These are phyloP conservation scores for Musca domestica DNA, from an alignment of 1,140 invertebrate genomes.

Conservation along the genomic window DNA sequence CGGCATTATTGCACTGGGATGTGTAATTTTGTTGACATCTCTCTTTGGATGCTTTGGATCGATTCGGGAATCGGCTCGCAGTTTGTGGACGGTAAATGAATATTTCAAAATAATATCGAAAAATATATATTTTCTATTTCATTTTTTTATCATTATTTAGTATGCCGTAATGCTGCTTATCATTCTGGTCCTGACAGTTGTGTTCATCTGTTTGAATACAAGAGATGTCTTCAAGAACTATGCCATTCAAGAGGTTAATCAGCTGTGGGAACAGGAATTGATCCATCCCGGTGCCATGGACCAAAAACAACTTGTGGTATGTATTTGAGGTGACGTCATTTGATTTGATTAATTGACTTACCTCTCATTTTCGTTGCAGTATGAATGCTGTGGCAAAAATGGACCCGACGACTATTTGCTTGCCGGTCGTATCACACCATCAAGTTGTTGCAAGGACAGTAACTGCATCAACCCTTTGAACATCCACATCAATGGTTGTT, in stretches of 20 bases:
- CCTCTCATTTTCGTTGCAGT: too few relatives aligned
- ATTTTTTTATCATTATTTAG: slow-evolving; percentile 27
- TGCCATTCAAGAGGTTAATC: slow-evolving; percentile 38
- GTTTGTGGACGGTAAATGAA: slow-evolving; percentile 74
- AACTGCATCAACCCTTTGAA: slow-evolving; percentile 46
- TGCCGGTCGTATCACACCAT: slow-evolving; percentile 40
- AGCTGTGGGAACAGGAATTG: slow-evolving; percentile 36
- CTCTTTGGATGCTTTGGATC: slow-evolving; percentile 85
- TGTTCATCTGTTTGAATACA: slow-evolving; percentile 35
- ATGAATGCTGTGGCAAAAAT: slow-evolving; percentile 65
- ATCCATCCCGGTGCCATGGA: slow-evolving; percentile 43
- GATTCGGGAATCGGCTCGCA: slow-evolving; percentile 75
- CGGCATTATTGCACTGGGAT: slow-evolving; percentile 69
- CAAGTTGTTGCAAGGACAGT: slow-evolving; percentile 52
- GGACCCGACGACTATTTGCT: slow-evolving; percentile 53
- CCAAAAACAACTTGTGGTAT: slow-evolving; percentile 37
- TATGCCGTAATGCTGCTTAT: slow-evolving; percentile 39
- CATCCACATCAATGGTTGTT: slow-evolving; percentile 56
- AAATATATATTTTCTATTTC: not conserved
- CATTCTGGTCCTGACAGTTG: slow-evolving; percentile 34
- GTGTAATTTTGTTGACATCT: slow-evolving; percentile 70
- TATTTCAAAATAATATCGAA: not conserved
- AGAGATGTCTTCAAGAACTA: slow-evolving; percentile 40
- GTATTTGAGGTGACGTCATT: too few relatives aligned
- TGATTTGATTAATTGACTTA: too few relatives aligned